Conservation (phyloP, 2,797 vertebrate genomes). For the Lutjanus argentimaculatus region DNA sequence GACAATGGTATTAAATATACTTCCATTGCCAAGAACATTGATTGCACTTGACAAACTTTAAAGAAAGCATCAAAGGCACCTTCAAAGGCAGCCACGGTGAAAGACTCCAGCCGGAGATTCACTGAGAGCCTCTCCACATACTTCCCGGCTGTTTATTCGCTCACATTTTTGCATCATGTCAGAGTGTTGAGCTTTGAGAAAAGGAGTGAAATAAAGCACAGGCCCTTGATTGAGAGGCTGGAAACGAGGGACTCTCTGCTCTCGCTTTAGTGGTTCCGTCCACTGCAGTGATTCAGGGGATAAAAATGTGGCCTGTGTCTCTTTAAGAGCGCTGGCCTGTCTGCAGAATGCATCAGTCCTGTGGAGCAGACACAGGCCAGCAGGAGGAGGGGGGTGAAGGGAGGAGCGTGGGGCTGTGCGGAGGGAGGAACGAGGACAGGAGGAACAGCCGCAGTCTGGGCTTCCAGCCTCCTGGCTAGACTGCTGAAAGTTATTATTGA, state of each 20-base stretch:
- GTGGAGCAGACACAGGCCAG: constrained; percentile 90
- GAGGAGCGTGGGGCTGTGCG: constrained; percentile 79
- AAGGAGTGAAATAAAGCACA: constrained; percentile 62
- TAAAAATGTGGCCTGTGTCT: constrained; percentile 87
- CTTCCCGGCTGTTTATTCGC: constrained; percentile 68
- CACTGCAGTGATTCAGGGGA: constrained; percentile 88
- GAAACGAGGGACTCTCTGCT: constrained; percentile 74
- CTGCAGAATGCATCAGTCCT: constrained; percentile 93
- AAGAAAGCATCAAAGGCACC: constrained; percentile 79
- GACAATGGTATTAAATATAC: constrained; percentile 75
- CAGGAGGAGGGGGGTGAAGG: constrained; percentile 75
- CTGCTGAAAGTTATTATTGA: constrained; percentile 98
- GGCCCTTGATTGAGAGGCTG: constrained; percentile 71
- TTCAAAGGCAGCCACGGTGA: constrained; percentile 65
- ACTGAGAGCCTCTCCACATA: constrained; percentile 76
- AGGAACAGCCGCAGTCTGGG: constrained; percentile 96
- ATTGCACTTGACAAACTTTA: constrained; percentile 80
- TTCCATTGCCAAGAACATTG: constrained; percentile 65
- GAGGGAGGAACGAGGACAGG: constrained; percentile 84
- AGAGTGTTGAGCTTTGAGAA: constrained; percentile 60
- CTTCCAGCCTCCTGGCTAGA: constrained; percentile 97
- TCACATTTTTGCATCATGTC: constrained; percentile 70
- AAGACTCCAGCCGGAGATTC: constrained; percentile 66
- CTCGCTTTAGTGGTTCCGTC: constrained; percentile 78
- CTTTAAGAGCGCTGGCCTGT: constrained; percentile 90